A percentile compares a stretch with the other conserved stretches of the same genome.
Evolutionary conservation across 2,797 vertebrate genomes (phyloP).

Genomic region (Paramormyrops hopkinsi): DNA sequence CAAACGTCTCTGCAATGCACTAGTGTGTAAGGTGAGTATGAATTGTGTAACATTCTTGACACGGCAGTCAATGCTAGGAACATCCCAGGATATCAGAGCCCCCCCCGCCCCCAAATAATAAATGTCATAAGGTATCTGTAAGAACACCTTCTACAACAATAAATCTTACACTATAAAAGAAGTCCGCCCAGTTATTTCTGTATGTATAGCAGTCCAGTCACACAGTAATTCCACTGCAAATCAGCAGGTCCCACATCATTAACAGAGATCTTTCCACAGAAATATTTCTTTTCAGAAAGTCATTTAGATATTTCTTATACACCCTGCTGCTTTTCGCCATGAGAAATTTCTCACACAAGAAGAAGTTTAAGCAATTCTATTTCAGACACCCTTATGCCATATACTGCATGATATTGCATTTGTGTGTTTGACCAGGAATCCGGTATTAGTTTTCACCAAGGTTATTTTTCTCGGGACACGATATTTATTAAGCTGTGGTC

Average conservation of each 20-base stretch:
- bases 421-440: neutral
- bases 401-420: neutral
- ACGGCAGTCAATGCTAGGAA: neutral
- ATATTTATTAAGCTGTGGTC: slow-evolving; percentile 3
- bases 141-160: neutral
- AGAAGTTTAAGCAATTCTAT: neutral
- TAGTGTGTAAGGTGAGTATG: neutral
- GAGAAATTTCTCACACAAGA: neutral
- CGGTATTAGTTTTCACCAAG: neutral
- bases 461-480: neutral
- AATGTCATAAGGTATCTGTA: neutral
- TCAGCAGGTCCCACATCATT: neutral
- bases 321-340: neutral
- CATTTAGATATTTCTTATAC: neutral
- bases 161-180: neutral
- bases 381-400: neutral
- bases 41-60: neutral
- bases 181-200: neutral
- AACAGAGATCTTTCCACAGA: neutral
- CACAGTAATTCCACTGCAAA: neutral
- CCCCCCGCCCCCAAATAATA: neutral
- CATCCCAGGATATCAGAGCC: neutral
- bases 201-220: neutral
- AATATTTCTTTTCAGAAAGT: neutral
- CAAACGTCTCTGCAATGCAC: neutral